Base-by-base conservation (phyloP, 1,140 invertebrate genomes). In the Microplitis mediator region DNA sequence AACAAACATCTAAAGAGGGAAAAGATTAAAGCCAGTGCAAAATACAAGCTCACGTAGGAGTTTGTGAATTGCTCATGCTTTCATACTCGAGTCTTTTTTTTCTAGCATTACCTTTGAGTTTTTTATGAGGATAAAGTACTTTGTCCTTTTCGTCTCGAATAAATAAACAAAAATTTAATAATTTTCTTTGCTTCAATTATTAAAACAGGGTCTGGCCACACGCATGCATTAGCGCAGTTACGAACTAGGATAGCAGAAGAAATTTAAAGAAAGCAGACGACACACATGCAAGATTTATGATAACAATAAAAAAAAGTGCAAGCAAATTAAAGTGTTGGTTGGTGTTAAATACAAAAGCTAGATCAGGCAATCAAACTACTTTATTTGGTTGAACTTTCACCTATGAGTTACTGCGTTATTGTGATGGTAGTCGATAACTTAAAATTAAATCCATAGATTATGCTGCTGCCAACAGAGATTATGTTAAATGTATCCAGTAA, bases 401-500 rank as follows among this genome's bases (percentile, higher is more conserved):
- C 84, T 85, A 85, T 84, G 39, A 50, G 79, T 85, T 86, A 85
- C 79, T 83, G 82, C 81, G 78, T 79, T 79, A 78, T 81, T 81
- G 80, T 79, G 78, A 78, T 76, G 82, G 80, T 81, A 80, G 83
- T 76, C 77, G 76, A 78, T 81, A 77, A 74, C 78, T 80, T 82
- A 84, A 82, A 69, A 79, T 78, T 78, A 82, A 83, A 72, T 86
- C 84, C 84, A 68, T 80, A 75, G 82, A 79, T 86, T 80, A 85
- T 84, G 83, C 84, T 82, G 80, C 81, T 84, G 84, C 83, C 85
- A 82, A 84, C 83, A 84, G 82, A 83, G 68, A 80, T 73, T 77
- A 64, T 74, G 80, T 85, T 85, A 82, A 80, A 74, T 76, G 72
- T 76, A 64, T 74, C n/a, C 35, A 67, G 50, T 45, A 52, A 58